Percentiles rank a stretch among this genome's conserved stretches.
These are phyloP conservation scores for Astatoreochromis straeleni DNA, from an alignment of 2,113 vertebrate species.

Conservation along the genomic window DNA sequence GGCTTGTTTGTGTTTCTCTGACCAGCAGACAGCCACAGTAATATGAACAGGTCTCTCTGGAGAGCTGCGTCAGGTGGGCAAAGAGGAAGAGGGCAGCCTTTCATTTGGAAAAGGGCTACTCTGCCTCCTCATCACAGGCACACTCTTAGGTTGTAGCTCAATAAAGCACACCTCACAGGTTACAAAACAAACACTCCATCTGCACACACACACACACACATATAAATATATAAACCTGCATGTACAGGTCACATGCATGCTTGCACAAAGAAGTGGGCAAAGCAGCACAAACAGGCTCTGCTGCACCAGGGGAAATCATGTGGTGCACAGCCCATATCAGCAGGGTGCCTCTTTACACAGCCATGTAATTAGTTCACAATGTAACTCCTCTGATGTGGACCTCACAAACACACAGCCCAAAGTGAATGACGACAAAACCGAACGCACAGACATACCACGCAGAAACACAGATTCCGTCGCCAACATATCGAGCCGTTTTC, in stretches of 20 bases:
- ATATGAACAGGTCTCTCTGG: constrained; percentile 32
- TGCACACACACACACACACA: neutral
- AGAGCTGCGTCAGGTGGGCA: constrained; percentile 11
- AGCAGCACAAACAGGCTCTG: constrained; percentile 50
- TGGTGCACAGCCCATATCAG: constrained; percentile 54
- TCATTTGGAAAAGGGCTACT: constrained; percentile 35
- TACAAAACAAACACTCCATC: constrained; percentile 18
- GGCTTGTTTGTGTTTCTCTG: constrained; percentile 39
- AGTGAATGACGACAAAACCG: neutral
- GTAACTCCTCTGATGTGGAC: constrained; percentile 54
- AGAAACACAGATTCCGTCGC: neutral
- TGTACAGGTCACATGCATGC: constrained; percentile 26
- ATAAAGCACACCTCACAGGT: constrained; percentile 30
- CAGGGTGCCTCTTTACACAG: constrained; percentile 62
- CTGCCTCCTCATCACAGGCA: constrained; percentile 13
- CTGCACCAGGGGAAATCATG: constrained; percentile 72
- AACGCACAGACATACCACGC: neutral
- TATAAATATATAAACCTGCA: neutral
- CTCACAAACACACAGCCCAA: constrained; percentile 11
- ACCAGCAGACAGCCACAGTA: constrained; percentile 41
- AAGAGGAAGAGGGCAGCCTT: constrained; percentile 40
- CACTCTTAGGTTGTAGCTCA: constrained; percentile 33
- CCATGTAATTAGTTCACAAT: constrained; percentile 64
- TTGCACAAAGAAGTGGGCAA: constrained; percentile 1
- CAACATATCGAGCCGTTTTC: neutral